Percentiles rank a stretch among this genome's conserved stretches.
Conservation (phyloP, 53 echinoderm and acorn worm species). For the Patiria pectinifera region DNA sequence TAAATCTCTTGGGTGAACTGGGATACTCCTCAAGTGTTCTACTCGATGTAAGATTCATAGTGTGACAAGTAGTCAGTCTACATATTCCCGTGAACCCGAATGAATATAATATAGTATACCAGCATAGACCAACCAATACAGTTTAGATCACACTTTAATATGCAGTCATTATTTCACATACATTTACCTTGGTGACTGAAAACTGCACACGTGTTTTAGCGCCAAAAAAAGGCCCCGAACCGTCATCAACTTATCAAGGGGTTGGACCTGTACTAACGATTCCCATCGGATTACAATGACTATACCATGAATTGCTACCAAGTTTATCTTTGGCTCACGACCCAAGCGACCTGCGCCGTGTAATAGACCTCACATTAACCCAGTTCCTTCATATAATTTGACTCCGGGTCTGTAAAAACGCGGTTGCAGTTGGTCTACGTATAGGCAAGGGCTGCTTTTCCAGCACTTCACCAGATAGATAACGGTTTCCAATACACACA, state of each 20-base stretch:
- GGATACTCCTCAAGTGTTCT: too few species aligned
- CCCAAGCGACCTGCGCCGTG: conserved; percentile 26
- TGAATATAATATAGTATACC: too few species aligned
- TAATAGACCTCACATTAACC: conserved; percentile 37
- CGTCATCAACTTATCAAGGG: conserved; percentile 8
- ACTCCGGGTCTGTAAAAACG: neutral
- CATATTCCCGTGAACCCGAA: too few species aligned
- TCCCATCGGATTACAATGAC: conserved; percentile 20
- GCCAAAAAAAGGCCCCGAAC: conserved; percentile 2
- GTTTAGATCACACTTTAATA: too few species aligned
- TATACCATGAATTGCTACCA: conserved; percentile 13
- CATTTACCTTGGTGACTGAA: neutral
- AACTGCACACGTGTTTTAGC: neutral
- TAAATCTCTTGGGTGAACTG: too few species aligned
- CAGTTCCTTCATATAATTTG: conserved; percentile 19
- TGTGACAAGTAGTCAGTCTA: too few species aligned
- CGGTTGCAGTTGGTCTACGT: neutral
- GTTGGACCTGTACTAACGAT: neutral
- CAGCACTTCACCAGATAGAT: too few species aligned
- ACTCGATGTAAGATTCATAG: too few species aligned
- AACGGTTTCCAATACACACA: too few species aligned
- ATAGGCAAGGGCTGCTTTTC: too few species aligned
- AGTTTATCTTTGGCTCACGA: conserved; percentile 46
- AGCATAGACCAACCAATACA: too few species aligned
- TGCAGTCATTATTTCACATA: too few species aligned